phyloP scores from a whole-genome alignment of 1,140 invertebrate species.

The Drosophila pachea region DNA sequence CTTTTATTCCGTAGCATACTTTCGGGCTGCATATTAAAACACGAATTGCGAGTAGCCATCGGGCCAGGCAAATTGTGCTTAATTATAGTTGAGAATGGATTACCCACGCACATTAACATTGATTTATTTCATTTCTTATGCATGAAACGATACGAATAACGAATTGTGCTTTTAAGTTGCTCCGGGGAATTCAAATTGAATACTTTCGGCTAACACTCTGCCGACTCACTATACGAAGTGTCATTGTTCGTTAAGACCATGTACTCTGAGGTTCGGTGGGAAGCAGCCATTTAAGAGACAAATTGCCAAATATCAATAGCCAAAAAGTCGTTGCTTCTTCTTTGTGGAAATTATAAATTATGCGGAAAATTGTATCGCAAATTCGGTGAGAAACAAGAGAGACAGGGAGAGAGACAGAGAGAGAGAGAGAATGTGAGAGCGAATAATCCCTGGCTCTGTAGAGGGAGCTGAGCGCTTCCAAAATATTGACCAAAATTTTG shows the following conservation, averaged over 20 bases:
- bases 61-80: neutral
- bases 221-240: too few species aligned
- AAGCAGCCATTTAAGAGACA: too few species aligned
- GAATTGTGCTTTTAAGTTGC: neutral
- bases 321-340: too few species aligned
- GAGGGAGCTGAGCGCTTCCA: too few species aligned
- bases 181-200: neutral
- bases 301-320: too few species aligned
- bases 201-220: neutral
- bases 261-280: too few species aligned
- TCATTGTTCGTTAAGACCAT: too few species aligned
- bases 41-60: neutral
- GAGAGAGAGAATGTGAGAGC: neutral
- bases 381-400: too few species aligned
- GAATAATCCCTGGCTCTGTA: neutral
- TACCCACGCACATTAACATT: neutral
- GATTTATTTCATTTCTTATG: neutral
- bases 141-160: neutral
- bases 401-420: neutral
- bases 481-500: too few species aligned
- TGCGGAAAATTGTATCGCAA: too few species aligned
- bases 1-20: constrained; percentile 28
- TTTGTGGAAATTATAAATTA: too few species aligned
- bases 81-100: neutral
- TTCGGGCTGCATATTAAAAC: constrained; percentile 1